Conservation (phyloP, 2,113 vertebrate species). For the Microcebus tavaratra region DNA sequence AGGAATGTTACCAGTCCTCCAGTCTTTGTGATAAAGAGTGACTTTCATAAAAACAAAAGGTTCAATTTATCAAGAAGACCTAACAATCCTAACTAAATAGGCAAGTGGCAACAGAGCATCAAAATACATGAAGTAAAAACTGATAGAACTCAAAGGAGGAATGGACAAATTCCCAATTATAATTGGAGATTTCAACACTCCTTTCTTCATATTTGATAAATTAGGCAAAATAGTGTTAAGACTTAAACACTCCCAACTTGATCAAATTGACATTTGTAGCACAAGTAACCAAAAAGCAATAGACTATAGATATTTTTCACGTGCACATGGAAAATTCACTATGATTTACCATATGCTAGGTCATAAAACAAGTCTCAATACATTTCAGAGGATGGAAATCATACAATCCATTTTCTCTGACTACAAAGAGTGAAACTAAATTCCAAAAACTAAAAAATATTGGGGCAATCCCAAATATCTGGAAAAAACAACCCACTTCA, state of each 20-base stretch:
- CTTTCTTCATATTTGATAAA: not conserved
- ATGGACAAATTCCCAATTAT: not conserved
- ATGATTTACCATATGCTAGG: not conserved
- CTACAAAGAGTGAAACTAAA: not conserved
- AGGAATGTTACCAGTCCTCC: not conserved
- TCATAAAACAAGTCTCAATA: not conserved
- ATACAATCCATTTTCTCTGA: not conserved
- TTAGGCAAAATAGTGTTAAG: not conserved
- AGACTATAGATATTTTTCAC: not conserved
- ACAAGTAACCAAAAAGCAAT: not conserved
- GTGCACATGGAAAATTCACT: not conserved
- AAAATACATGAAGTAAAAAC: conserved; percentile 23
- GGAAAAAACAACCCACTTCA: not conserved
- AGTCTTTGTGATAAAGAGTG: not conserved
- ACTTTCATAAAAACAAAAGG: not conserved
- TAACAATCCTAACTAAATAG: not conserved
- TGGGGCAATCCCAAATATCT: not conserved
- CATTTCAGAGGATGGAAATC: not conserved
- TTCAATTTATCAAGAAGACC: not conserved
- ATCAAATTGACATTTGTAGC: not conserved
- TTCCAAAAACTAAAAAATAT: not conserved
- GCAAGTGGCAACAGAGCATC: not conserved
- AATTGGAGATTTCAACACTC: not conserved
- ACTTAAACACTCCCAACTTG: not conserved
- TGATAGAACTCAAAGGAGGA: not conserved